These are phyloP conservation scores for Cirrhinus molitorella DNA, from an alignment of 2,797 vertebrate species.

Conservation along the genomic window DNA sequence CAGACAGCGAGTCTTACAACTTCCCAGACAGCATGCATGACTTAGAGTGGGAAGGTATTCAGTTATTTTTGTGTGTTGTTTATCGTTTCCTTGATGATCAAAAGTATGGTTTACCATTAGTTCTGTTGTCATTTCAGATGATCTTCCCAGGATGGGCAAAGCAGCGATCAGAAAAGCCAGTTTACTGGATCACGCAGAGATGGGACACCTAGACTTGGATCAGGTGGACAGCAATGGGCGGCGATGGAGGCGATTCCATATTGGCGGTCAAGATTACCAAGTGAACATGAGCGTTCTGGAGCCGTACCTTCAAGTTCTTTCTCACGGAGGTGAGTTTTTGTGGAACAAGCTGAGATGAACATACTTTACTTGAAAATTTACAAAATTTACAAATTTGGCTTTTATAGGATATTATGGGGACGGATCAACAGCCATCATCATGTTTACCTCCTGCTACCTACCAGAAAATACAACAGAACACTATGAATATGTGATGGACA, in stretches of 20 bases:
- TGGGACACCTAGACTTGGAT: constrained; percentile 71
- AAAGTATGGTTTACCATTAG: background rate
- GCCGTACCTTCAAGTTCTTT: constrained; percentile 84
- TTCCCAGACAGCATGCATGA: constrained; percentile 75
- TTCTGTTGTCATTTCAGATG: constrained; percentile 72
- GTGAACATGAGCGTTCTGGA: constrained; percentile 85
- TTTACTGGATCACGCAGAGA: constrained; percentile 66
- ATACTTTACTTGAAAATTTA: background rate
- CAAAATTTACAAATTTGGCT: background rate
- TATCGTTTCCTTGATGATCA: background rate
- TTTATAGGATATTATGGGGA: constrained; percentile 83
- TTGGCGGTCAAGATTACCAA: constrained; percentile 72
- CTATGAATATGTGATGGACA: constrained; percentile 87
- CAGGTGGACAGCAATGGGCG: constrained; percentile 77
- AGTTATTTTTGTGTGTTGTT: background rate
- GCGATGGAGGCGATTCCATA: constrained; percentile 82
- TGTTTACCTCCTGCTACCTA: constrained; percentile 85
- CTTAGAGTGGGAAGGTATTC: constrained; percentile 86
- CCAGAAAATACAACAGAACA: constrained; percentile 80
- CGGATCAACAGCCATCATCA: constrained; percentile 82
- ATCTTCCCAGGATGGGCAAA: constrained; percentile 76
- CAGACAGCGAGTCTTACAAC: constrained; percentile 82
- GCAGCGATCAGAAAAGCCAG: constrained; percentile 56
- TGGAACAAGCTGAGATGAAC: background rate
- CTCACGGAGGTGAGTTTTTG: constrained; percentile 81